A percentile compares a stretch with the other conserved stretches of the same genome.
phyloP scores from a whole-genome alignment of 2,888 invertebrate species.

The Drosophila infuscata region DNA sequence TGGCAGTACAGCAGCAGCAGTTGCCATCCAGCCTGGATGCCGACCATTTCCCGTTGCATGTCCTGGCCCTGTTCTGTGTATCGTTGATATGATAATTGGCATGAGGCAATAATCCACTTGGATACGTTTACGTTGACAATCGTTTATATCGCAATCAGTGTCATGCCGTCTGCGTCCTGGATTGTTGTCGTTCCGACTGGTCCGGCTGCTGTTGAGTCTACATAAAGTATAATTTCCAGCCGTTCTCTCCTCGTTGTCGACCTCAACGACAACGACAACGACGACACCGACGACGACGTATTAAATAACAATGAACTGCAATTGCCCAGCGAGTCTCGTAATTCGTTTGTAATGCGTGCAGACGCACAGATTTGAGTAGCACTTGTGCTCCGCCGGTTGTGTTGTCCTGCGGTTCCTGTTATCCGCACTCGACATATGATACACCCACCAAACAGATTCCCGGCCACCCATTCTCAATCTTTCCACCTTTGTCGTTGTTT shows the following conservation, averaged over 20 bases:
- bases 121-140: slow-evolving; percentile 82
- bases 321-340: slow-evolving; percentile 79
- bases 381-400: slow-evolving; percentile 32
- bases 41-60: slow-evolving; percentile 49
- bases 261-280: slow-evolving; percentile 46
- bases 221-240: slow-evolving; percentile 79
- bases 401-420: slow-evolving; percentile 33
- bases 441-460: slow-evolving; percentile 2
- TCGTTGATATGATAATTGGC: slow-evolving; percentile 83
- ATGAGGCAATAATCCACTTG: slow-evolving; percentile 83
- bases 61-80: slow-evolving; percentile 59
- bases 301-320: slow-evolving; percentile 82
- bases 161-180: slow-evolving; percentile 67
- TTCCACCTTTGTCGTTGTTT: slow-evolving; percentile 43
- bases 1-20: slow-evolving; percentile 32
- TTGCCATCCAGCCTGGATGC: slow-evolving; percentile 11
- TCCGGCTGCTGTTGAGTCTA: slow-evolving; percentile 48
- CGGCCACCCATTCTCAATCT: slow-evolving; percentile 1
- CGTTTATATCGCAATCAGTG: slow-evolving; percentile 82
- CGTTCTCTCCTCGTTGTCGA: slow-evolving; percentile 38
- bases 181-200: slow-evolving; percentile 35
- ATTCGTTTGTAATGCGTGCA: slow-evolving; percentile 80
- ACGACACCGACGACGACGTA: slow-evolving; percentile 67
- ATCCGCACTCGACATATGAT: slow-evolving; percentile 13
- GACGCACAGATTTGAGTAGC: slow-evolving; percentile 79